A percentile compares a stretch with the other conserved stretches of the same genome.
These are phyloP conservation scores for Folsomia manolachei DNA, from an alignment of 2,888 invertebrate genomes.

Conservation along the genomic window DNA sequence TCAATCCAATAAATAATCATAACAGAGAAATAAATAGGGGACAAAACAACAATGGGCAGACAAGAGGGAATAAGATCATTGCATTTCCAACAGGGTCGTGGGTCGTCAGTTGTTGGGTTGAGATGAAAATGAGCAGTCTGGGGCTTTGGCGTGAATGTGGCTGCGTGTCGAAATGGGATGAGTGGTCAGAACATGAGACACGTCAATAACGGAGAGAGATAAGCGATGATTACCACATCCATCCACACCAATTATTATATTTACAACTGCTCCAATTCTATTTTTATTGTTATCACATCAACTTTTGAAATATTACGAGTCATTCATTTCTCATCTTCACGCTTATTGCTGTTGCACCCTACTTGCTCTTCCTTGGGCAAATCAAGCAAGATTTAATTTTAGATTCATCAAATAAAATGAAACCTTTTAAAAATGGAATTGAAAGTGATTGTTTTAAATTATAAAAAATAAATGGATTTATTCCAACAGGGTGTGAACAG, in stretches of 20 bases:
- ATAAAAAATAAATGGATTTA: not conserved
- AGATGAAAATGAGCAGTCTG: no score
- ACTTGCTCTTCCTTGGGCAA: no score
- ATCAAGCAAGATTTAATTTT: not conserved
- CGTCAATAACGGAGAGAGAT: not conserved
- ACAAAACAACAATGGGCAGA: not conserved
- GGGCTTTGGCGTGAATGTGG: not conserved
- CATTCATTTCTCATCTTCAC: not conserved
- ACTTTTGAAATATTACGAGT: not conserved
- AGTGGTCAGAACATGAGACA: not conserved
- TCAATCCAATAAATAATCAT: constrained; percentile 20
- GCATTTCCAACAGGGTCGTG: no score
- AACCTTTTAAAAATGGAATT: no score
- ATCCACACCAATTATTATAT: not conserved
- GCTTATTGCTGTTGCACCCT: not conserved
- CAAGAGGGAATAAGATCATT: not conserved
- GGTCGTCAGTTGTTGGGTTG: no score
- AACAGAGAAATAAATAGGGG: constrained; percentile 10
- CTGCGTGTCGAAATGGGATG: not conserved
- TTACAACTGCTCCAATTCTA: not conserved
- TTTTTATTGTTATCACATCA: not conserved
- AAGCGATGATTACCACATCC: not conserved
- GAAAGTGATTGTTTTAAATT: not conserved
- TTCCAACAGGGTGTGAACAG: no score
- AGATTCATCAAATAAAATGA: not conserved